Percentiles rank a stretch among this genome's conserved stretches.
Conservation (phyloP, 2,888 invertebrate species). For the Luffia ferchaultella region DNA sequence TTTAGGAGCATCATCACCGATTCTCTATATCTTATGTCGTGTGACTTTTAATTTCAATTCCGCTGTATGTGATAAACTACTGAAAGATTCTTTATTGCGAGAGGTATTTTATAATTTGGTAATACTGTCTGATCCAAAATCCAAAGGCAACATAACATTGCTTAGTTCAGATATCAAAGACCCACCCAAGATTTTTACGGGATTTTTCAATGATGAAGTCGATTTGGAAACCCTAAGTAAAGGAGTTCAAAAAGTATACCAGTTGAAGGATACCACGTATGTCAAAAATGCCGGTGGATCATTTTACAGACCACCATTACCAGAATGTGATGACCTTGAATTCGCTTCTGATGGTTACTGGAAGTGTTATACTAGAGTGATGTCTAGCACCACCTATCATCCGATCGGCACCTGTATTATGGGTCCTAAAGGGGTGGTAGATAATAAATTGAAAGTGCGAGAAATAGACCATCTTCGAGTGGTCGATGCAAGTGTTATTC, state of each 20-base stretch:
- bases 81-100: not conserved
- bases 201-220: slow-evolving; percentile 58
- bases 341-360: slow-evolving; percentile 40
- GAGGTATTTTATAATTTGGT: slow-evolving; percentile 1
- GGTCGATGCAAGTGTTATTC: slow-evolving; percentile 40
- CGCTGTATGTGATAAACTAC: not conserved
- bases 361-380: slow-evolving; percentile 49
- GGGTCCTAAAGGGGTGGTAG: slow-evolving; percentile 61
- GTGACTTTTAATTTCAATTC: slow-evolving; percentile 1
- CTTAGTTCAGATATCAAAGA: slow-evolving; percentile 51
- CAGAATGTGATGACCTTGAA: slow-evolving; percentile 25
- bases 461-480: slow-evolving; percentile 50
- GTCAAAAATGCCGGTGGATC: slow-evolving; percentile 29
- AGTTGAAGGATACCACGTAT: slow-evolving; percentile 30
- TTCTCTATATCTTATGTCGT: not conserved
- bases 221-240: slow-evolving; percentile 44
- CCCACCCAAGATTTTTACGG: slow-evolving; percentile 60
- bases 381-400: slow-evolving; percentile 61
- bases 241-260: slow-evolving; percentile 27
- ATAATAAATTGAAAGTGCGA: slow-evolving; percentile 40
- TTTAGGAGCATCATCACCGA: slow-evolving; percentile 4
- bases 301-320: slow-evolving; percentile 23
- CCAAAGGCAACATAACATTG: slow-evolving; percentile 60
- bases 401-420: slow-evolving; percentile 71
- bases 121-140: slow-evolving; percentile 67